Conservation (phyloP, 2,888 invertebrate species). For the Diaprepes abbreviatus region DNA sequence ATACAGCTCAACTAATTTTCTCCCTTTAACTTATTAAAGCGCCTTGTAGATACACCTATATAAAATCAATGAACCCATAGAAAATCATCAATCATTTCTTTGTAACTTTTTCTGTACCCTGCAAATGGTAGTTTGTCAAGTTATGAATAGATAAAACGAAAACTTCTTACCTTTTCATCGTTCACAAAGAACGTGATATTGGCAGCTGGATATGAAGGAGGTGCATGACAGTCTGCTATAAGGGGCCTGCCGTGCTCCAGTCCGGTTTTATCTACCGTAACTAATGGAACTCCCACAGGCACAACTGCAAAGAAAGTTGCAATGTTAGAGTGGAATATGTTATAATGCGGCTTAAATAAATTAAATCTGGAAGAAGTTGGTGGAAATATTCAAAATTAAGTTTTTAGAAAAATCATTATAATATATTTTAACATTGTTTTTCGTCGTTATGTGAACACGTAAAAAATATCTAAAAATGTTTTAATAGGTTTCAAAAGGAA, state of each 20-base stretch:
- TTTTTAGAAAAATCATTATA: no score
- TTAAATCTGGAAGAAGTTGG: no score
- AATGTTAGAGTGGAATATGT: conserved; percentile 1
- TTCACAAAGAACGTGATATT: conserved; percentile 78
- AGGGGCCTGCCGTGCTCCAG: conserved; percentile 74
- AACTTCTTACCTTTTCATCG: conserved; percentile 69
- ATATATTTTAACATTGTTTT: no score
- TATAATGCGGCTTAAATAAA: neutral
- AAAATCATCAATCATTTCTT: conserved; percentile 10
- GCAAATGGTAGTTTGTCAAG: conserved; percentile 21
- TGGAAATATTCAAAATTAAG: no score
- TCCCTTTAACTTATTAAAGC: no score
- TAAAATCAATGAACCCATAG: neutral
- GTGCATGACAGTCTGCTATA: conserved; percentile 73
- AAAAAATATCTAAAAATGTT: no score
- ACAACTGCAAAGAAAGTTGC: conserved; percentile 68
- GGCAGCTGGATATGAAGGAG: conserved; percentile 74
- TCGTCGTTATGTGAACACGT: no score
- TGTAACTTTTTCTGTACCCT: neutral
- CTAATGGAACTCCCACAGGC: conserved; percentile 72
- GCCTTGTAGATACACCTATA: neutral
- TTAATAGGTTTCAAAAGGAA: no score
- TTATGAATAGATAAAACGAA: conserved; percentile 18
- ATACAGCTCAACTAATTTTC: no score
- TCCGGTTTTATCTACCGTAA: conserved; percentile 71